phyloP scores from a whole-genome alignment of 2,113 vertebrate species.

The Anhinga anhinga region DNA sequence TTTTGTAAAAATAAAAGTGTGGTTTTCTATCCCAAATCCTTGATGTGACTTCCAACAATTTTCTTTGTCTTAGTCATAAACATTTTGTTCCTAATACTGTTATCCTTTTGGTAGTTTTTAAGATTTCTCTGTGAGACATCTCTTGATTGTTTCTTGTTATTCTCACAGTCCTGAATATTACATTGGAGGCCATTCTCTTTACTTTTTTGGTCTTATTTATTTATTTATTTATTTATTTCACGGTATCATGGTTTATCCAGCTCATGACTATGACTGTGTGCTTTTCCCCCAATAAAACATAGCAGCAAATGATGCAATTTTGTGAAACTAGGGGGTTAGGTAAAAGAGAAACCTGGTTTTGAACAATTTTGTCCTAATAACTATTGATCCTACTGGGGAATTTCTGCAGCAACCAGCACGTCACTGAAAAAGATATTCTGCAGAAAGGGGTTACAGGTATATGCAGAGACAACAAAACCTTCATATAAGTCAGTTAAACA shows the following conservation, averaged over 20 bases:
- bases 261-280: fast-evolving
- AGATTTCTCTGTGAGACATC: background rate
- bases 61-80: background rate
- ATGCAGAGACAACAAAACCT: background rate
- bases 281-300: background rate
- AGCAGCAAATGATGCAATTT: background rate
- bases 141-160: background rate
- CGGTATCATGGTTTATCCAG: background rate
- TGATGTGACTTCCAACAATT: background rate
- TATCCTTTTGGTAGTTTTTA: background rate
- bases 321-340: background rate
- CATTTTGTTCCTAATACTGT: background rate
- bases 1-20: background rate
- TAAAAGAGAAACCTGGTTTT: background rate
- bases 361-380: background rate
- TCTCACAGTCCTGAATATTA: background rate
- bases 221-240: background rate
- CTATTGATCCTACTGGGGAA: background rate
- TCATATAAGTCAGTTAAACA: slow-evolving; percentile 17
- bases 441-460: background rate
- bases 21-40: background rate
- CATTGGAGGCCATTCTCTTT: background rate
- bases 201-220: background rate
- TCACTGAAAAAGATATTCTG: slow-evolving; percentile 4
- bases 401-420: background rate